Evolutionary conservation across 2,888 invertebrate species (phyloP), one percentile per base, ranked within the genome.

Genomic region (Epinotia demarniana): DNA sequence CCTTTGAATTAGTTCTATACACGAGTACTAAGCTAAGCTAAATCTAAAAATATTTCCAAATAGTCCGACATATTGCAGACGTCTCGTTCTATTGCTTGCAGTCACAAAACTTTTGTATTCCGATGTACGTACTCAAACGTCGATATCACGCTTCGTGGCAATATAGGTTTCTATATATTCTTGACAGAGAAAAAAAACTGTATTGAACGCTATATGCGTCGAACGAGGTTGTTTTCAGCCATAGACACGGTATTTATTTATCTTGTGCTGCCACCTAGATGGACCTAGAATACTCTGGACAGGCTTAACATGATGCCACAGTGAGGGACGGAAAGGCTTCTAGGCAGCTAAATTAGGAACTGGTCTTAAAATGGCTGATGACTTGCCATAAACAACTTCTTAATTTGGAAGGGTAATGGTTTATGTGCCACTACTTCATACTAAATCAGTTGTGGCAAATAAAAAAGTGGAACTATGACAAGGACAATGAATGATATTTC

Each of bases 21-120:
- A 89, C 83, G 83, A 87, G 85, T 87, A 80, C 68, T 72, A 72
- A 61, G 62, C 75, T 81, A 91, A 81, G 85, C 85, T 90, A 89
- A 90, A 87, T 92, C 93, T 94, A 93, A 93, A 93, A 92, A 93
- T 94, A 94, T 93, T 93, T 91, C 91, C 87, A 93, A 93, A 92
- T 92, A 90, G 93, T 94, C 94, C 90, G 94, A 94, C 94, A 94
- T 94, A 93, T 94, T 93, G 93, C 90, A 93, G 92, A 93, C 92
- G 91, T 93, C 90, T 92, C 87, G 87, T 87, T 90, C 90, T 75
- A 75, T 75, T 75, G 89, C 88, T 84, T 86, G 85, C 86, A 87
- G 87, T 87, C 86, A 87, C 88, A 89, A 87, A 86, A 87, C 86
- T 86, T 84, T 85, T 84, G 79, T 86, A 84, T 86, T 90, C 88